Conservation (phyloP, 2,113 vertebrate genomes). For the Phylloscopus whistleri region DNA sequence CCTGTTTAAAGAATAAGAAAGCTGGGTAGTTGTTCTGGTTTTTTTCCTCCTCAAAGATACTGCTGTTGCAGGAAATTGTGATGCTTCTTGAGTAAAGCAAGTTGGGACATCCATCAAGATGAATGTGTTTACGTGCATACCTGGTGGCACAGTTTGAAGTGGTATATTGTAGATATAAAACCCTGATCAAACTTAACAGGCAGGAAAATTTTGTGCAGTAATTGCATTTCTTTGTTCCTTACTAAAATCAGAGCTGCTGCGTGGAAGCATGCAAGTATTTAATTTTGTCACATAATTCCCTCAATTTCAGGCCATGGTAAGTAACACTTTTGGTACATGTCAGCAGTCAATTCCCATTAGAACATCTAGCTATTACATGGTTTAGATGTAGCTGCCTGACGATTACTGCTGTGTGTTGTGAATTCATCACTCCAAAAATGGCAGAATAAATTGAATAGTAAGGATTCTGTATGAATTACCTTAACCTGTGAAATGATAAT, state of each 20-base stretch:
- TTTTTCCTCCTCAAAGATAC: neutral
- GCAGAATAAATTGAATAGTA: neutral
- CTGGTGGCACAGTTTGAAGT: neutral
- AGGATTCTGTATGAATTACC: constrained; percentile 5
- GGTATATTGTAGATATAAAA: neutral
- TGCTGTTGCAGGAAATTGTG: neutral
- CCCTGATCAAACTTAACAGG: neutral
- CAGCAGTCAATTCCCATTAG: neutral
- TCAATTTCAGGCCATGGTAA: constrained; percentile 29
- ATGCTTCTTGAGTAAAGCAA: neutral
- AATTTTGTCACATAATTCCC: constrained; percentile 35
- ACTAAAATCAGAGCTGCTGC: neutral
- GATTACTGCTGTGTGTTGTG: neutral
- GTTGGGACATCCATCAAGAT: neutral
- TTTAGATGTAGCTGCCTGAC: neutral
- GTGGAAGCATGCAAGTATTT: neutral
- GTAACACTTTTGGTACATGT: neutral
- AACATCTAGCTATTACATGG: neutral
- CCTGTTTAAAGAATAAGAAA: neutral
- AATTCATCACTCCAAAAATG: neutral
- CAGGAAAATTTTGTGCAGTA: neutral
- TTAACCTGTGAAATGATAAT: neutral
- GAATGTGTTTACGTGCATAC: neutral
- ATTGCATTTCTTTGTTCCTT: neutral
- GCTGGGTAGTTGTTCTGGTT: accelerated